Conservation (phyloP, 2,888 invertebrate species). For the Pasiphila rectangulata region DNA sequence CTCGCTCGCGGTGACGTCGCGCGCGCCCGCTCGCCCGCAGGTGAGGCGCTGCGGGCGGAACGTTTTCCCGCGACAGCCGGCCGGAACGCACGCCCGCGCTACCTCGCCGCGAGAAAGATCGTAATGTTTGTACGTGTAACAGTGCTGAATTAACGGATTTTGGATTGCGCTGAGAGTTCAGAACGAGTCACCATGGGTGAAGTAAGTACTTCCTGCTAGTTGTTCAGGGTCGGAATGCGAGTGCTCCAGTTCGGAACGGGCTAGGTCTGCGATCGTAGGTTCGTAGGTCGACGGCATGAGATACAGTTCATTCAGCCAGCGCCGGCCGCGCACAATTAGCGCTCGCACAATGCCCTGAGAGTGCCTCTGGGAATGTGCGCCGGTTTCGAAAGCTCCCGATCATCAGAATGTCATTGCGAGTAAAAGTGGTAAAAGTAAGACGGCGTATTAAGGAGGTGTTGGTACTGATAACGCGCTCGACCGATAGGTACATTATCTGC, state of each 20-base stretch:
- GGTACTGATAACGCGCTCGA: conserved; percentile 55
- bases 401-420: conserved; percentile 35
- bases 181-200: conserved; percentile 63
- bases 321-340: conserved; percentile 49
- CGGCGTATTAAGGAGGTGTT: conserved; percentile 53
- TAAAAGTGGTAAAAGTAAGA: conserved; percentile 49
- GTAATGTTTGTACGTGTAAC: conserved; percentile 61
- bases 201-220: conserved; percentile 61
- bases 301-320: conserved; percentile 35
- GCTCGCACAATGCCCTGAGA: conserved; percentile 42
- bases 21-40: conserved; percentile 47
- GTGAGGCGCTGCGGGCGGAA: conserved; percentile 56
- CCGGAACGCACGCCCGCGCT: conserved; percentile 50
- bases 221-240: conserved; percentile 42
- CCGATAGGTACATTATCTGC: conserved; percentile 63
- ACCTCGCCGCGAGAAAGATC: conserved; percentile 67
- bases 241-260: conserved; percentile 56
- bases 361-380: conserved; percentile 54
- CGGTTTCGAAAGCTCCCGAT: conserved; percentile 61
- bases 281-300: conserved; percentile 71
- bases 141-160: conserved; percentile 36
- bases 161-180: conserved; percentile 30
- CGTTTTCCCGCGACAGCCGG: conserved; percentile 69
- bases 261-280: conserved; percentile 58
- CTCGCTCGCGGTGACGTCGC: conserved; percentile 52